Evolutionary conservation across 2,888 invertebrate genomes (phyloP).

Genomic region (Agrochola macilenta): DNA sequence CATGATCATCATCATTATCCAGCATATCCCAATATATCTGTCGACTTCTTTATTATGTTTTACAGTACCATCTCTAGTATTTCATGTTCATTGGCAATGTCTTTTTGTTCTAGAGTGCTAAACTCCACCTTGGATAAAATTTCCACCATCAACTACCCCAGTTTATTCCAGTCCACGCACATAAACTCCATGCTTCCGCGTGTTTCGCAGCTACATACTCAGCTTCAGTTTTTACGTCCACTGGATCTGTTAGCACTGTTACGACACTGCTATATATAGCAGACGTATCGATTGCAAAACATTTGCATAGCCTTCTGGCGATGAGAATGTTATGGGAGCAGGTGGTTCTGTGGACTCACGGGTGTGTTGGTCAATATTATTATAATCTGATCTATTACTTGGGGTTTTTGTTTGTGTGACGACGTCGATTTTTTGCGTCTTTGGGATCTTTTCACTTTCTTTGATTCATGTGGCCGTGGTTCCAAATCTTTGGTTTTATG

Average conservation of each 20-base stretch:
- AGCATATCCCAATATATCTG: background rate
- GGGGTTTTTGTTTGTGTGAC: constrained; percentile 4
- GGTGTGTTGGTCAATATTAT: constrained; percentile 49
- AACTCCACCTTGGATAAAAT: background rate
- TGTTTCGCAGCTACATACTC: constrained; percentile 20
- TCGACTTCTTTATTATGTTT: background rate
- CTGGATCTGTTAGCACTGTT: constrained; percentile 45
- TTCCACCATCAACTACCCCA: background rate
- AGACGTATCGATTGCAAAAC: constrained; percentile 58
- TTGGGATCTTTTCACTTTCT: background rate
- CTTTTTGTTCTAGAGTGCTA: background rate
- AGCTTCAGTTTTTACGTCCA: constrained; percentile 51
- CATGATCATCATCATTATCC: background rate
- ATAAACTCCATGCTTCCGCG: constrained; percentile 12
- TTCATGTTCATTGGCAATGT: background rate
- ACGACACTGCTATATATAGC: constrained; percentile 58
- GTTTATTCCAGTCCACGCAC: constrained; percentile 1
- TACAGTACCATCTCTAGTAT: too few relatives aligned
- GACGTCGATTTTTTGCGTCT: background rate
- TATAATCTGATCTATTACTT: constrained; percentile 10
- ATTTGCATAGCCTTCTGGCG: constrained; percentile 57
- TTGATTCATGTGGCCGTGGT: too few relatives aligned
- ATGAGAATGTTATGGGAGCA: constrained; percentile 23
- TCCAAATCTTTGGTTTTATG: background rate
- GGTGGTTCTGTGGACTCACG: constrained; percentile 17